phyloP scores from a whole-genome alignment of 1,140 invertebrate genomes.

The Plutomurus gul region DNA sequence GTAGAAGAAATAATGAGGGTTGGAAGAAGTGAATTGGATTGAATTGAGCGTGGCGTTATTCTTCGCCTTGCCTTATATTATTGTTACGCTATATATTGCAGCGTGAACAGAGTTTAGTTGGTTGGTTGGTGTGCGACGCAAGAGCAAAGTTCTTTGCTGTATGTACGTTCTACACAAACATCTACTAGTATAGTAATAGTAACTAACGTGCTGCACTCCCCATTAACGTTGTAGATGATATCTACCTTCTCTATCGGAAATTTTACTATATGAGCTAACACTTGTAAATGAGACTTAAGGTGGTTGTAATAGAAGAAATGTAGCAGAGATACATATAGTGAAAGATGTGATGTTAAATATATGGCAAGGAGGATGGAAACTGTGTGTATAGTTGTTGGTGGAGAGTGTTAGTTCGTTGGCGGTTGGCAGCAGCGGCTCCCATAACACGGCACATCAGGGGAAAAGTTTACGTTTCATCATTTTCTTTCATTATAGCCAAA shows the following conservation, averaged over 20 bases:
- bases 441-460: not conserved
- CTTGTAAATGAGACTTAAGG: too few species aligned
- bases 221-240: too few species aligned
- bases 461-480: constrained; percentile 33
- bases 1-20: constrained; percentile 34
- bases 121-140: not conserved
- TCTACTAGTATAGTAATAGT: not conserved
- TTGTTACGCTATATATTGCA: too few species aligned
- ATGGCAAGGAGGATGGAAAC: too few species aligned
- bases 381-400: too few species aligned
- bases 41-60: not conserved
- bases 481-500: not conserved
- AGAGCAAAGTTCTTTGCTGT: constrained; percentile 6
- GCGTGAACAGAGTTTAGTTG: too few species aligned
- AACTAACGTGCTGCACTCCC: too few species aligned
- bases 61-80: not conserved
- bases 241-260: too few species aligned
- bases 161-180: not conserved
- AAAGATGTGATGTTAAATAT: too few species aligned
- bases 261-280: too few species aligned
- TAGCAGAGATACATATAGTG: too few species aligned
- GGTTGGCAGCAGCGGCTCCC: not conserved
- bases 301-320: too few species aligned
- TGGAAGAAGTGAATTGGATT: constrained; percentile 18
- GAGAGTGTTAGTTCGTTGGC: not conserved